Evolutionary conservation across 2,113 vertebrate genomes (phyloP), one percentile per base, ranked within the genome.

Genomic region (Dinomys branickii): DNA sequence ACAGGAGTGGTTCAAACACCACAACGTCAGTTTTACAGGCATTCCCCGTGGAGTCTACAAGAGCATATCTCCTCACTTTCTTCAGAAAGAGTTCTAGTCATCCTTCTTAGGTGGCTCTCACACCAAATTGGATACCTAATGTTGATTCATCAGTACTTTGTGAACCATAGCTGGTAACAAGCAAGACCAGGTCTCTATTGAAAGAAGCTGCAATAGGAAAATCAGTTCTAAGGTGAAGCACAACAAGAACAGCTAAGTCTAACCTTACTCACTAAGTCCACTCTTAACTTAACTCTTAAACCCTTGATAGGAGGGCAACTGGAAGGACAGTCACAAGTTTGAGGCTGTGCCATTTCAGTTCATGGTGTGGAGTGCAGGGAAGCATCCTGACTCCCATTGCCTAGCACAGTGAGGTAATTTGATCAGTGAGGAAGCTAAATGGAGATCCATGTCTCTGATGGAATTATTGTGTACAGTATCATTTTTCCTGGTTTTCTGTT

Each of bases 391-490:
- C 94, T 99, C 99, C 94, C 92, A 97, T 67, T 19, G 63, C 63
- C 63, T 35, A 13, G 12, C 26, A 33, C 98, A 99, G 94, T 99
- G 99, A 99, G 98, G 99, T 2, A 95, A 99, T 52, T 95, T 98
- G 85, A 98, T 98, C 0, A 73, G 98, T 67, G 94, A 91, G 41
- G 92, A 98, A 14, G 98, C 98, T 80, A 97, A 96, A 41, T 96
- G 98, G 90, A 95, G 99, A 61, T 93, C 69, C 2, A 98, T 13
- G 69, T 99, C 71, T 99, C 99, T 97, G 99, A 99, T 96, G 99
- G 98, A 1, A 94, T 99, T 44, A 85, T 99, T 92, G 98, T 99
- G 92, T 99, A 99, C 97, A 98, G 97, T 54, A 99, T 99, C 52
- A 98, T 98, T 56, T 98, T 98, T 88, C 96, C 59, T 61, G 24